Evolutionary conservation across 2,797 vertebrate species (phyloP), one percentile per base, ranked within the genome.

Genomic region (Loris lydekkerianus): DNA sequence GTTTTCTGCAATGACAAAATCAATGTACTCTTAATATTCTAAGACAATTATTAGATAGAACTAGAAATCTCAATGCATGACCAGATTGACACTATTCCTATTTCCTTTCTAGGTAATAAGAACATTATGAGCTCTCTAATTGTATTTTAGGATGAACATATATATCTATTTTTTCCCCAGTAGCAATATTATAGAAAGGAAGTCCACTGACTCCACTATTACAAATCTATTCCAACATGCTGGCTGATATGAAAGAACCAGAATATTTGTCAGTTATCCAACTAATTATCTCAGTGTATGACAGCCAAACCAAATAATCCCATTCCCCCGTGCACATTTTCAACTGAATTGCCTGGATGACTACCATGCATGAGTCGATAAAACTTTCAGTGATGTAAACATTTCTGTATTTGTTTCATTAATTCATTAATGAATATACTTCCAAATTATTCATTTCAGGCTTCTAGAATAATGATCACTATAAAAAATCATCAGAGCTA

Each of bases 271-370:
- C 58, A 88, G 49, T 95, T 94, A 80, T 86, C 81, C 80, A 96
- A 93, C 76, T 97, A 96, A 96, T 97, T 97, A 95, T 94, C 56
- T 96, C 37, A 73, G 31, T 49, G 10, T 67, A 78, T 72, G 82
- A 82, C 67, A 96, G 86, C 60, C 83, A 97, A 96, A 90, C 40
- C 58, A 91, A 96, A 96, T 92, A 94, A 96, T 76, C 72, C 29
- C 37, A 2, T 9, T 89, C 53, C 53, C 84, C 29, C 88, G 63
- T 90, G 93, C 91, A 78, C 25, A 93, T 65, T 95, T 27, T 91
- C 31, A 89, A 80, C 27, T 91, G 93, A 96, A 96, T 86, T 91
- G 60, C 76, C 37, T 83, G 75, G 18, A 93, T 94, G 96, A 94
- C 34, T 63, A 40, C 46, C 72, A 91, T 56, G 65, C 29, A 77